Evolutionary conservation across 2,888 invertebrate species (phyloP), one percentile per base, ranked within the genome.

Genomic region (Branchipolynoe longqiensis): DNA sequence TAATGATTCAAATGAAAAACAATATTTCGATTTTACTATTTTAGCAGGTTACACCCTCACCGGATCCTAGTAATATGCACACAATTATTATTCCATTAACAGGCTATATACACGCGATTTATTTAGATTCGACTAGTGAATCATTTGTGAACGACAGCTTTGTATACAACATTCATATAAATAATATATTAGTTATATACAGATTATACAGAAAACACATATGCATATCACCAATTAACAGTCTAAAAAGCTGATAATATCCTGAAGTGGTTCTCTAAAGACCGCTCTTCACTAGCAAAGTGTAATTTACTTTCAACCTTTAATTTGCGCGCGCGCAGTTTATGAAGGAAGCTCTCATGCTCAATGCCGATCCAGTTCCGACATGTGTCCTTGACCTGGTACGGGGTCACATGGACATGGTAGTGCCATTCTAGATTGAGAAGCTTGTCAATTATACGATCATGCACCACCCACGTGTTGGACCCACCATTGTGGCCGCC

Each of bases 401-500:
- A 98, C n/a, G 97, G 97, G 62, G 97, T 97, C 85, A 98, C 97
- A 94, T 98, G 97, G 58, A 97, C 95, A 91, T 95, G 95, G 84
- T 97, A 95, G 88, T 95, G 95, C 90, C 97, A 95, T 82, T 95
- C 83, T 2, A 96, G 95, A 83, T 95, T 84, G 0, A 96, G 95
- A 83, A 98, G 95, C 0, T 96, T 96, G 93, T 96, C 95, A 41
- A 98, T 94, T 56, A 97, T 95, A 83, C 95, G 95, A 88, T 95
- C 94, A 0, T 97, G 95, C 0, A 97, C 97, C 89, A 98, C 96
- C 97, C 98, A 98, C 33, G 97, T 97, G 93, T 97, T 96, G 92
- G 96, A 96, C 0, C 96, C 96, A 25, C 98, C 98, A n/a, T 96
- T 96, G 94, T 98, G 98, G 0, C 98, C 98, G 0, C 97, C 97